Evolutionary conservation across 2,113 vertebrate genomes (phyloP), one percentile per base, ranked within the genome.

Genomic region (Miniopterus natalensis): DNA sequence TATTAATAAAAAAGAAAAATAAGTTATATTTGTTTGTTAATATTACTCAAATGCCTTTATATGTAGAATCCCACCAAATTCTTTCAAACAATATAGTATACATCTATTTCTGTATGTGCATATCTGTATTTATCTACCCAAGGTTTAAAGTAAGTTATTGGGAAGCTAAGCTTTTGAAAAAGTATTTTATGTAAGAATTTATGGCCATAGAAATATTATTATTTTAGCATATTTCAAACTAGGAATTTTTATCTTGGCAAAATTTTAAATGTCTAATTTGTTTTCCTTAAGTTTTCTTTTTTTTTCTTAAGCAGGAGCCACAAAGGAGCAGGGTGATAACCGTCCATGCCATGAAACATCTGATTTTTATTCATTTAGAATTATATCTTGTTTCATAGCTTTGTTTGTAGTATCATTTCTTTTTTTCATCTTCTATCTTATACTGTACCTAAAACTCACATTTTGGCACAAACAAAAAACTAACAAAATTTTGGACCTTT

Each of bases 211-310:
- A 83, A 92, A 73, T 96, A 75, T 27, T 95, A 18, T 66, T 86
- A 9, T 65, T 2, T 95, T 92, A 45, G 74, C 89, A n/a, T 92
- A 45, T 55, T 68, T 70, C 79, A 68, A 92, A 94, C 77, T 79
- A 20, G 40, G 14, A 92, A 51, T 95, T 7, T 73, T 23, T 93
- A 79, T 13, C 13, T 95, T 95, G 8, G 75, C 8, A 96, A 88
- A 61, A 83, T 59, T 96, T 95, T 15, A 68, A 13, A 66, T 96
- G 78, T 89, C 95, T 88, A 73, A 53, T 91, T 92, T 94, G 9
- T 97, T 97, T 98, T 97, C 65, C 83, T 96, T 98, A 73, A 97
- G 94, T 90, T 98, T 70, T 97, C 8, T 92, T 90, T 95, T 92
- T 95, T 36, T 36, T 97, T 95, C 85, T 96, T 97, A 87, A 97